phyloP scores from a whole-genome alignment of 35 echinoderm and acorn worm species.

The Hemicentrotus pulcherrimus region DNA sequence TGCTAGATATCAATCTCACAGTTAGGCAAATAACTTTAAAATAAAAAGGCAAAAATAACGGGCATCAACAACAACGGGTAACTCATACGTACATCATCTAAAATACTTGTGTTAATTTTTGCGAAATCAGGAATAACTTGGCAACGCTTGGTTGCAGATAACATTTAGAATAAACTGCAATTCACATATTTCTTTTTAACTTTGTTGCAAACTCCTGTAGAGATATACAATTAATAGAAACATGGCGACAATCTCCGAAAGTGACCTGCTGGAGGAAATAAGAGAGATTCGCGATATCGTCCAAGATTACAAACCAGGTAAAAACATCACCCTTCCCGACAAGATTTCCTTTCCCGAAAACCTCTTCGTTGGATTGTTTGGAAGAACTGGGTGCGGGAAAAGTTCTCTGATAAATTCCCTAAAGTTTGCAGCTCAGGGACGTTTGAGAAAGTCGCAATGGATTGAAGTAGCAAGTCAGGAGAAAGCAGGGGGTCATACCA shows the following conservation, averaged over 20 bases:
- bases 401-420: slow-evolving; percentile 30
- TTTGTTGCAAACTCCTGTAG: too few species aligned
- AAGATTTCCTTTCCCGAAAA: neutral
- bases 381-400: slow-evolving; percentile 17
- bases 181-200: neutral
- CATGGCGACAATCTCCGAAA: neutral
- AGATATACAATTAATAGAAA: neutral
- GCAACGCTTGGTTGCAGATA: neutral
- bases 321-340: neutral
- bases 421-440: slow-evolving; percentile 8
- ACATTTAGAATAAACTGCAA: neutral
- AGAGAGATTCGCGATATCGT: neutral
- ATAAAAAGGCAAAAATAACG: too few species aligned
- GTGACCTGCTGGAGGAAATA: neutral
- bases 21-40: too few species aligned
- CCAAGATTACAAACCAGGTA: neutral
- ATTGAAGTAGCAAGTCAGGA: slow-evolving; percentile 12
- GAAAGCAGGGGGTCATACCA: slow-evolving; percentile 35
- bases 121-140: neutral
- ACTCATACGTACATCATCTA: too few species aligned
- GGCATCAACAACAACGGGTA: too few species aligned
- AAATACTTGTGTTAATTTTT: neutral
- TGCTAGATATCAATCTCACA: too few species aligned
- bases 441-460: neutral
- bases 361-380: slow-evolving; percentile 19